Percentiles rank a stretch among this genome's conserved stretches.
phyloP scores from a whole-genome alignment of 2,888 invertebrate genomes.

The Drosophila colorata region DNA sequence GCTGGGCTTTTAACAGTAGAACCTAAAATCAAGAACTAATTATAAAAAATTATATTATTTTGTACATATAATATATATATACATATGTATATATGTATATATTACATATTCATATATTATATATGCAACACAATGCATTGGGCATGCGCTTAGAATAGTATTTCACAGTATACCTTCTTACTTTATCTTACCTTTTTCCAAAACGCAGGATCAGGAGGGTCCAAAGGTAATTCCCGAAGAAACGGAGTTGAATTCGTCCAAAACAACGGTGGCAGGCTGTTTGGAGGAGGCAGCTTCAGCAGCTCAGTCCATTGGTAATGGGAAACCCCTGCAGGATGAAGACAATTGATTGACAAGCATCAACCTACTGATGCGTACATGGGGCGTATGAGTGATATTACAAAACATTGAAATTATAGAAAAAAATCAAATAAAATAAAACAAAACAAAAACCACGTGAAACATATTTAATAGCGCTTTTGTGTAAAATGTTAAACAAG shows the following conservation, averaged over 20 bases:
- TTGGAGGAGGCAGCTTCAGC: constrained; percentile 47
- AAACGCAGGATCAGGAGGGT: constrained; percentile 84
- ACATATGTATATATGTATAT: background rate
- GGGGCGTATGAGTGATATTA: constrained; percentile 75
- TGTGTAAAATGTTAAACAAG: constrained; percentile 33
- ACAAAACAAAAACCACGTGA: constrained; percentile 1
- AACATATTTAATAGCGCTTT: constrained; percentile 4
- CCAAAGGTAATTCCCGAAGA: constrained; percentile 89
- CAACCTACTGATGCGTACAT: constrained; percentile 23
- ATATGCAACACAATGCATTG: constrained; percentile 15
- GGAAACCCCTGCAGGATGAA: constrained; percentile 72
- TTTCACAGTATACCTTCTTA: background rate
- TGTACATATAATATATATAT: background rate
- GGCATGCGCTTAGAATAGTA: constrained; percentile 19
- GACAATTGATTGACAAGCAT: constrained; percentile 33
- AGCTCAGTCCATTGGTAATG: constrained; percentile 58
- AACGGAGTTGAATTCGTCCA: constrained; percentile 80
- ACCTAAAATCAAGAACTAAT: too few relatives aligned
- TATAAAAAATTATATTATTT: too few relatives aligned
- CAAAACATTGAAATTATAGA: constrained; percentile 27
- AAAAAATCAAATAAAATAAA: constrained; percentile 13
- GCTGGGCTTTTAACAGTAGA: too few relatives aligned
- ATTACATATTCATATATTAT: background rate
- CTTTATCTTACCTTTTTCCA: background rate
- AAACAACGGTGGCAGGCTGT: constrained; percentile 64